Evolutionary conservation across 2,797 vertebrate genomes (phyloP).

Genomic region (Neopelma chrysocephalum): DNA sequence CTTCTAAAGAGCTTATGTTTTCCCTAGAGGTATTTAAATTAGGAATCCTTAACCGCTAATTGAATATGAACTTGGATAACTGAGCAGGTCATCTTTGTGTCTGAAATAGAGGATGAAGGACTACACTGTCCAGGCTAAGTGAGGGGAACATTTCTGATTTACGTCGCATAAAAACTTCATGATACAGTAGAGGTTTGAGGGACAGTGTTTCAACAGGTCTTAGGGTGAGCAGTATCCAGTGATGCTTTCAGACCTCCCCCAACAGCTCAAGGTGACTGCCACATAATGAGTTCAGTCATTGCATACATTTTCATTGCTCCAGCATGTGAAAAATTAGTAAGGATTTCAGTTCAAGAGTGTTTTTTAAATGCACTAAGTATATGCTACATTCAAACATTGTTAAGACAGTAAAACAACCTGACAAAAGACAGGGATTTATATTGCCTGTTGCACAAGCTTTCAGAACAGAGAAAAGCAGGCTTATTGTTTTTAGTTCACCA

Average conservation of each 20-base stretch:
- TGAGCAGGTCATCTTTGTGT: neutral
- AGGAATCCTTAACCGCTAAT: slow-evolving; percentile 62
- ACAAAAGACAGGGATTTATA: neutral
- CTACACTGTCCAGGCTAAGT: neutral
- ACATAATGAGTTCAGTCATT: neutral
- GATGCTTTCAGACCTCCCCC: neutral
- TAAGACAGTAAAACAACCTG: neutral
- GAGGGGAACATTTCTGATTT: neutral
- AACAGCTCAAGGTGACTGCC: neutral
- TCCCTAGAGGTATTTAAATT: slow-evolving; percentile 63
- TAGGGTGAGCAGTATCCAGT: neutral
- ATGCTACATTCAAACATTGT: neutral
- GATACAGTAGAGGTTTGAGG: neutral
- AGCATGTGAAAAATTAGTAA: neutral
- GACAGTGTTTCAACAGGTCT: neutral
- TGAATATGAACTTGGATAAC: slow-evolving; percentile 47
- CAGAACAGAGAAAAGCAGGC: neutral
- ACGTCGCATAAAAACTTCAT: neutral
- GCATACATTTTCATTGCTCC: slow-evolving; percentile 6
- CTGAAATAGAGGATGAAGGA: neutral
- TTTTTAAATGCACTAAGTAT: neutral
- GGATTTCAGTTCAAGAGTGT: neutral
- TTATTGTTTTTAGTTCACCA: neutral
- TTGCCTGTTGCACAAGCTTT: neutral
- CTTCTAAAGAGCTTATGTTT: slow-evolving; percentile 64